Base-by-base conservation (phyloP, 2,797 vertebrate genomes). In the Monodelphis domestica region DNA sequence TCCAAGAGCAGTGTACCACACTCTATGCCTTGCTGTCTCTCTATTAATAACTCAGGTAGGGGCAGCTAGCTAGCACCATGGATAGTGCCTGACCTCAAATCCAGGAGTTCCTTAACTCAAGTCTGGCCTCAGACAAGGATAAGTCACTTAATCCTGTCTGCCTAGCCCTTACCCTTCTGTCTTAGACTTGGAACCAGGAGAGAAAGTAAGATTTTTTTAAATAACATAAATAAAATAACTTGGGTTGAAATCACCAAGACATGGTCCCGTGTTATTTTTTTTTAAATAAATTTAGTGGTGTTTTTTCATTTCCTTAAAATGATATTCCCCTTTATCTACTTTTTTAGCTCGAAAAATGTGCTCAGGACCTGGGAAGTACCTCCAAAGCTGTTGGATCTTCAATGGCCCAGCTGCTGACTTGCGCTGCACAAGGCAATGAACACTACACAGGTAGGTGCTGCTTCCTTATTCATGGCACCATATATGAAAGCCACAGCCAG, bases 341-440 rank as follows among this genome's bases (percentile, higher is more conserved):
- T 95, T 95, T 91, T 24, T 97, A 99, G 99, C 98, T 99, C 93
- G 99, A 99, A 98, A 99, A 99, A 97, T 99, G 99, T 92, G 99
- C 99, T 78, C 99, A 99, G 98, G 99, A 99, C 97, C 98, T 99
- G 95, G 99, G 99, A 92, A 99, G 99, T 92, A 99, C 99, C 0
- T 99, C 99, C 0, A 99, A 99, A 98, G 99, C 99, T 0, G 99
- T 99, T 0, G 99, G 99, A 50, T 99, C 99, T 5, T 99, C 99
- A 45, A 99, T 99, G 99, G 99, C 99, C 0, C 99, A 99, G 97
- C 94, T 99, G 93, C 98, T 99, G 94, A 99, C 99, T 53, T 99
- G 99, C 94, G 99, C 99, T 52, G 99, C 99, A 30, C 99, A 99
- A 97, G 99, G 99, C 95, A 99, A 99, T 0, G 99, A 99, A 96